Percentiles rank a stretch among this genome's conserved stretches.
Evolutionary conservation across 2,113 vertebrate genomes (phyloP).

Genomic region (Helogale parvula): DNA sequence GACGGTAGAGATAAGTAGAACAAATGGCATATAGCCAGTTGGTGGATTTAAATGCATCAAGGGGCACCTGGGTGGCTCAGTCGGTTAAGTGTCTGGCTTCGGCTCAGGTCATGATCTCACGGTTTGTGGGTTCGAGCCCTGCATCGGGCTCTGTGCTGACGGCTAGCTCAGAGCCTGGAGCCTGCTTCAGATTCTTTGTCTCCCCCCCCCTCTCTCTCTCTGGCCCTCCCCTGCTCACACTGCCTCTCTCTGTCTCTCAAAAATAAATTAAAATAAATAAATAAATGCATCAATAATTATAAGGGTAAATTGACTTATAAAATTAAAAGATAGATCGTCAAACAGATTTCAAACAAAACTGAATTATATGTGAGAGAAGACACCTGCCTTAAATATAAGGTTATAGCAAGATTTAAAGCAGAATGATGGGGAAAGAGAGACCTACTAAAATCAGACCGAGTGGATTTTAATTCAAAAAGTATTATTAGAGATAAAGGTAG

Average conservation of each 20-base stretch:
- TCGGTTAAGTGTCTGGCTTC: no score
- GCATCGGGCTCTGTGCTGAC: no score
- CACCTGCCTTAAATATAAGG: not conserved
- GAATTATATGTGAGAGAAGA: not conserved
- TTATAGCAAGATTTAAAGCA: not conserved
- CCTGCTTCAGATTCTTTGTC: no score
- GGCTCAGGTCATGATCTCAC: no score
- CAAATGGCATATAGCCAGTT: not conserved
- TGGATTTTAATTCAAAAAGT: constrained; percentile 26
- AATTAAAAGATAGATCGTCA: not conserved
- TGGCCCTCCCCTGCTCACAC: no score
- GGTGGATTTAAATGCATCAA: not conserved
- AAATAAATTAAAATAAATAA: no score
- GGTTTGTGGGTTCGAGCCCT: no score
- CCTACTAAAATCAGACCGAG: constrained; percentile 2
- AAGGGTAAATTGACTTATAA: not conserved
- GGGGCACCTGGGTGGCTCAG: no score
- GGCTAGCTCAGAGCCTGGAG: no score
- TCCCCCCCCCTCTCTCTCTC: no score
- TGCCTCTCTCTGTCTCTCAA: no score
- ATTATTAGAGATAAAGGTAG: not conserved
- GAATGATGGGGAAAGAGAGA: not conserved
- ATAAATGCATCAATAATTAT: not conserved
- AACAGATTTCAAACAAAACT: not conserved
- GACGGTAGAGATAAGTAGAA: not conserved